A percentile compares a stretch with the other conserved stretches of the same genome.
phyloP scores from a whole-genome alignment of 2,888 invertebrate genomes.

The Junonia oenone region DNA sequence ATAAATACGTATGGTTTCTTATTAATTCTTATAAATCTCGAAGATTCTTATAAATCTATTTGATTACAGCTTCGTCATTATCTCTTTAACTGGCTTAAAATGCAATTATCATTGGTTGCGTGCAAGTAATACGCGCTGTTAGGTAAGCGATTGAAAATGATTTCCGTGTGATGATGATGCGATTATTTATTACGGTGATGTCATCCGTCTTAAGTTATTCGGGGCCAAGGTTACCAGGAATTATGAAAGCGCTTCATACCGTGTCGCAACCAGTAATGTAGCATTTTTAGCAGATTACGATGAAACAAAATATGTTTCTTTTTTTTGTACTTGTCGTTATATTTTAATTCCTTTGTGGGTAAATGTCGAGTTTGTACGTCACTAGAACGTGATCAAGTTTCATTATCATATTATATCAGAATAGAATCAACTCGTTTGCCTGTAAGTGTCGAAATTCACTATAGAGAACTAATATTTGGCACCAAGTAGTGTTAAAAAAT shows the following conservation, averaged over 20 bases:
- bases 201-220: constrained; percentile 31
- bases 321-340: too few relatives aligned
- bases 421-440: too few relatives aligned
- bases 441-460: too few relatives aligned
- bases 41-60: background rate
- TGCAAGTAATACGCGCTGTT: constrained; percentile 29
- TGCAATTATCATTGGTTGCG: constrained; percentile 29
- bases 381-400: too few relatives aligned
- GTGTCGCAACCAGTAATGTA: background rate
- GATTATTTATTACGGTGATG: constrained; percentile 46
- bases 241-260: background rate
- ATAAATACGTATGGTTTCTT: background rate
- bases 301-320: too few relatives aligned
- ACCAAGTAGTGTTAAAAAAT: too few relatives aligned
- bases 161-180: constrained; percentile 40
- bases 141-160: constrained; percentile 26
- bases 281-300: background rate
- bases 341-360: too few relatives aligned
- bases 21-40: background rate
- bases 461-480: too few relatives aligned
- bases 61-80: constrained; percentile 3
- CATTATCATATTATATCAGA: too few relatives aligned
- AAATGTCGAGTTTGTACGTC: too few relatives aligned
- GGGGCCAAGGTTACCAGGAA: constrained; percentile 9
- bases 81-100: constrained; percentile 7